Evolutionary conservation across 2,888 invertebrate species (phyloP), one percentile per base, ranked within the genome.

Genomic region (Dendrolimus houi): DNA sequence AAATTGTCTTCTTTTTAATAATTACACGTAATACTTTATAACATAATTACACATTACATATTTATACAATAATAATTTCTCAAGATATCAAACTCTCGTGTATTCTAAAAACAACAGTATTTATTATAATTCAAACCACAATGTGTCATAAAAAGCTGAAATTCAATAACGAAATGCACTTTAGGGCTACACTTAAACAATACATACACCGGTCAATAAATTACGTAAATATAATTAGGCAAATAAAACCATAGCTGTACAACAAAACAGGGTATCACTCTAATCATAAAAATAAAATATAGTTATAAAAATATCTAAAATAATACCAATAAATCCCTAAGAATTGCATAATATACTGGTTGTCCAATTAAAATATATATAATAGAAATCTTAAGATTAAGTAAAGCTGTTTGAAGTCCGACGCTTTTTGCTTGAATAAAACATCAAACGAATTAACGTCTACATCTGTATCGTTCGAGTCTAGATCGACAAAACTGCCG

Each of bases 1-100:
- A 83, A 87, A 86, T 86, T 82, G 85, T 87, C 87, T 87, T 82
- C 81, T 88, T 90, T 29, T 90, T 87, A 87, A 88, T 90, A 88
- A 87, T 90, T 89, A 89, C 87, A 87, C 79, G 81, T 90, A 88
- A 89, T 90, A 89, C 87, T 88, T 88, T 82, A 86, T 87, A 90
- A 90, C 89, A 88, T 88, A 88, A 88, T 90, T 89, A 90, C 88
- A 90, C 83, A 70, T 80, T 88, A 88, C 85, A 86, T 84, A 10
- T 47, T 47, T 47, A 81, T 87, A 87, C 86, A 88, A 88, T 88
- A 86, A 87, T 87, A 87, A 87, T 87, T 87, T 88, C 85, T 85
- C 84, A 84, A 83, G 84, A 85, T 83, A 83, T 85, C 85, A 82
- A 87, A 87, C 85, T 84, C 82, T 84, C 78, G 80, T 79, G 83